Conservation (phyloP, 2,888 invertebrate species). For the Aradus depressus region DNA sequence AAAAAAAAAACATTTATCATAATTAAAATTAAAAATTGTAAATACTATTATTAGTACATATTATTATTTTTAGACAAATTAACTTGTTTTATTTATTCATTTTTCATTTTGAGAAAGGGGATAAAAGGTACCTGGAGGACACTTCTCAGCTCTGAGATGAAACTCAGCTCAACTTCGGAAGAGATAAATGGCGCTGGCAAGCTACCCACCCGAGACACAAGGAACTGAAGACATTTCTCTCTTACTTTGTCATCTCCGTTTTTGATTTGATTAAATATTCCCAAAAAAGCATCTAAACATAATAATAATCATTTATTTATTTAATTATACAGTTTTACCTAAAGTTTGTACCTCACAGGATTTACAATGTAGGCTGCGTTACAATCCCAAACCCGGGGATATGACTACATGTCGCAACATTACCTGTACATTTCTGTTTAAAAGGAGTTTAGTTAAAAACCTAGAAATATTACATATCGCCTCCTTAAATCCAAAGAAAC, state of each 20-base stretch:
- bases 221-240: slow-evolving; percentile 78
- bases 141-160: slow-evolving; percentile 76
- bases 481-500: too few species aligned
- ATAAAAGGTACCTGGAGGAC: slow-evolving; percentile 53
- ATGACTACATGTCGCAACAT: neutral
- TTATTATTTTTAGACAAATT: neutral
- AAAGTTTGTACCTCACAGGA: too few species aligned
- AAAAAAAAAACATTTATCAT: neutral
- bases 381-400: too few species aligned
- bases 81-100: neutral
- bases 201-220: slow-evolving; percentile 68
- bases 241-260: slow-evolving; percentile 63
- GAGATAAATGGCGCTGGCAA: slow-evolving; percentile 66
- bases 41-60: neutral
- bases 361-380: too few species aligned
- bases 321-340: neutral
- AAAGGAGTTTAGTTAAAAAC: neutral
- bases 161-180: slow-evolving; percentile 72
- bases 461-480: too few species aligned
- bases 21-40: neutral
- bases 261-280: slow-evolving; percentile 57
- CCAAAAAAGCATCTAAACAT: slow-evolving; percentile 47
- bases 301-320: neutral
- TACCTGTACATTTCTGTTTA: neutral
- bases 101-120: neutral